Conservation (phyloP, 2,797 vertebrate genomes). For the Mustela erminea region DNA sequence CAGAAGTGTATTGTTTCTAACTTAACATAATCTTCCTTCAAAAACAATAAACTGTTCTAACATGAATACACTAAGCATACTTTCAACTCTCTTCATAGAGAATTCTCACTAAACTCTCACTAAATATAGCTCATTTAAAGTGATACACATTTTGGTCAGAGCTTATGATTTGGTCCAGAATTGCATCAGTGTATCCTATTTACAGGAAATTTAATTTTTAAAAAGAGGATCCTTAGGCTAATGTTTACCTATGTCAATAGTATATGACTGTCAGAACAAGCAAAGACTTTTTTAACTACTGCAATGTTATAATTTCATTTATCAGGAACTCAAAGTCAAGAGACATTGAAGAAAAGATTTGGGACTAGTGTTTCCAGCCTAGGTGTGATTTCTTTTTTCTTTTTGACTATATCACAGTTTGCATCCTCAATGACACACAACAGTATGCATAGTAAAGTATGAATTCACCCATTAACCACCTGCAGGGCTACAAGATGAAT, state of each 20-base stretch:
- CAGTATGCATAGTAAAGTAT: background rate
- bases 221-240: background rate
- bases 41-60: slow-evolving; percentile 48
- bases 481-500: background rate
- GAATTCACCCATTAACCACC: background rate
- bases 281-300: background rate
- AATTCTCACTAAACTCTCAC: background rate
- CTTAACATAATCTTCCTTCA: slow-evolving; percentile 8
- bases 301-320: background rate
- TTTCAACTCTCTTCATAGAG: background rate
- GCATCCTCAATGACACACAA: background rate
- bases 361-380: background rate
- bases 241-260: background rate
- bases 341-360: slow-evolving; percentile 16
- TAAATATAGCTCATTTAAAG: background rate
- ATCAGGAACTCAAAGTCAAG: background rate
- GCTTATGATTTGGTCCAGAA: slow-evolving; percentile 10
- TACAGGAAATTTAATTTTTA: background rate
- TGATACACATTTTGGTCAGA: background rate
- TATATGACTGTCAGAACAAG: background rate
- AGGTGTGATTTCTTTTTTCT: background rate
- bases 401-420: background rate
- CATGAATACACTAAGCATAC: background rate
- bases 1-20: slow-evolving; percentile 16
- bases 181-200: background rate